Base-by-base conservation (phyloP, 2,113 vertebrate genomes). In the Ceyx margarethae region DNA sequence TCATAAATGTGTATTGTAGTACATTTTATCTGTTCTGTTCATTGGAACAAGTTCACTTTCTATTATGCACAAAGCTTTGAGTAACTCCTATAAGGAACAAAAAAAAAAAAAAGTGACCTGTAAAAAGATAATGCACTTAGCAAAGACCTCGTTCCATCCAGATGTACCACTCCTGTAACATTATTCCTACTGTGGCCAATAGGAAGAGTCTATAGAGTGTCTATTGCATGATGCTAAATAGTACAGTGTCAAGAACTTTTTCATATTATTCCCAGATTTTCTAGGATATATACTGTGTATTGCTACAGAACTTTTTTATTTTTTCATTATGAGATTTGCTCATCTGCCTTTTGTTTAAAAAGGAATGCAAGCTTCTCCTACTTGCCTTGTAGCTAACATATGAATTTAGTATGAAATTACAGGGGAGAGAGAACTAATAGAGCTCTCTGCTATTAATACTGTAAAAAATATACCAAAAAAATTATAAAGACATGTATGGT, bases 401-500 rank as follows among this genome's bases (percentile, higher is more conserved):
- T 4, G 2, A 62, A 37, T 81, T 74, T 9, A 62, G 4, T 20
- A 53, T 10, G n/a, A 57, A 72, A 64, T 28, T 37, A 60, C 21
- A 16, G 6, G 15, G 6, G 15, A 48, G 10, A 50, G 9, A 67
- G 31, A 54, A 21, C 3, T 33, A 50, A 50, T 21, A 31, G 3
- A 67, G 2, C 4, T 82, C 31, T 48, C 4, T 15, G 9, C 26
- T 33, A 46, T 48, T 50, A 40, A 50, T 11, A 35, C 9, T 23
- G 4, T 6, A 28, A 26, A 77, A 81, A 93, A 71, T 29, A 15
- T 23, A 46, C 84, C 84, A 0, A 45, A 61, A 88, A 74, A 50
- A 8, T 58, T 54, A 21, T 3, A 28, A 40, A 76, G 74, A 2
- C 6, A 7, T 8, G 2, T 4, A 1, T 2, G 3, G 13, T 50